phyloP scores from a whole-genome alignment of 1,140 invertebrate genomes.

The Zaprionus tsacasi region DNA sequence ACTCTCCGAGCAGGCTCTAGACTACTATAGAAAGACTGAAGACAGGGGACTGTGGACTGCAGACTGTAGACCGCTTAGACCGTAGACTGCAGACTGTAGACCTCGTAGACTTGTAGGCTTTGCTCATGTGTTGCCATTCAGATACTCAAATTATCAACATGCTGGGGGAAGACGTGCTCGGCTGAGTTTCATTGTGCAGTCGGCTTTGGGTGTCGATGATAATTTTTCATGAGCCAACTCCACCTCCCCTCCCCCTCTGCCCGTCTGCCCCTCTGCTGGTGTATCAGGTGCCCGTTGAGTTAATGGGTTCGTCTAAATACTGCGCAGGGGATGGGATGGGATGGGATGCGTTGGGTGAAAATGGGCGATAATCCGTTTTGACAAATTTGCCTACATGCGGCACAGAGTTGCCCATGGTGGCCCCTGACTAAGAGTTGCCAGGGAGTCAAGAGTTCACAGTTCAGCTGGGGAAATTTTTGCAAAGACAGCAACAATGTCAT shows the following conservation, averaged over 20 bases:
- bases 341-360: conserved; percentile 53
- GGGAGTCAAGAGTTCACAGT: conserved; percentile 68
- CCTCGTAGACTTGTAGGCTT: conserved; percentile 24
- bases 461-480: conserved; percentile 65
- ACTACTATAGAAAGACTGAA: conserved; percentile 19
- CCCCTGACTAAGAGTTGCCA: neutral
- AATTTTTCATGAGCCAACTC: conserved; percentile 63
- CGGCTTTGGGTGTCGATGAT: conserved; percentile 76
- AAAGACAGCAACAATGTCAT: conserved; percentile 38
- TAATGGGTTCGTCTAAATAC: conserved; percentile 81
- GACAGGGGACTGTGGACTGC: neutral
- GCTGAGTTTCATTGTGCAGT: conserved; percentile 54
- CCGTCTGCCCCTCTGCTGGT: conserved; percentile 9
- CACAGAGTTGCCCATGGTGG: conserved; percentile 54
- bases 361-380: conserved; percentile 83
- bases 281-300: conserved; percentile 63
- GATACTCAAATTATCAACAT: conserved; percentile 82
- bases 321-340: conserved; percentile 45
- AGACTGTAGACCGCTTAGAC: conserved; percentile 28
- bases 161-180: conserved; percentile 31
- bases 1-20: conserved; percentile 17
- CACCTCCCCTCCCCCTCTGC: neutral
- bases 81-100: conserved; percentile 9
- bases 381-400: conserved; percentile 78
- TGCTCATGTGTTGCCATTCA: conserved; percentile 69